A percentile compares a stretch with the other conserved stretches of the same genome.
phyloP scores from a whole-genome alignment of 2,797 vertebrate genomes.

The Urosaurus nigricauda region DNA sequence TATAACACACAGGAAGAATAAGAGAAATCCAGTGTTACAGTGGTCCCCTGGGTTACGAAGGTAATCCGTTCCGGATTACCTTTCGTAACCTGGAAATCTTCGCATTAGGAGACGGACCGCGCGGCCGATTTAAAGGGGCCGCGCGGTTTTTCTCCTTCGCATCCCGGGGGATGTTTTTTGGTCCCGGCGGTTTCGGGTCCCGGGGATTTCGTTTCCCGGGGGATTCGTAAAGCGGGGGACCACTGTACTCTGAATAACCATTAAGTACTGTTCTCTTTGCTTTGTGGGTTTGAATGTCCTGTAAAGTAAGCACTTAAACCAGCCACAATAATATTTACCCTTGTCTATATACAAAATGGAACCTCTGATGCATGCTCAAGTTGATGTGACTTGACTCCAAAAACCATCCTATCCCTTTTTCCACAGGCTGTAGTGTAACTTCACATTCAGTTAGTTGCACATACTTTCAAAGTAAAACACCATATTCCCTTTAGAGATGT shows the following conservation, averaged over 20 bases:
- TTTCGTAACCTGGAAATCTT: too few relatives aligned
- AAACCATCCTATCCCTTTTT: not conserved
- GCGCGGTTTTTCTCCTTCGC: too few relatives aligned
- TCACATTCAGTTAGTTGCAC: not conserved
- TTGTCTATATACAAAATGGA: slow-evolving; percentile 56
- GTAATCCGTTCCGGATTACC: too few relatives aligned
- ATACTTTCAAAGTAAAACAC: not conserved
- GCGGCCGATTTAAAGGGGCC: too few relatives aligned
- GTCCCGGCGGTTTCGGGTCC: too few relatives aligned
- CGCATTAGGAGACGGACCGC: too few relatives aligned
- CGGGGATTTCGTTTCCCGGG: too few relatives aligned
- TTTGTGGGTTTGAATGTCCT: slow-evolving; percentile 46
- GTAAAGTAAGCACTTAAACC: slow-evolving; percentile 44
- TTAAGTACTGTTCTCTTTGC: slow-evolving; percentile 49
- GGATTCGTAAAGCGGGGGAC: too few relatives aligned
- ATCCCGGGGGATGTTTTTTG: too few relatives aligned
- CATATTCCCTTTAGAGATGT: slow-evolving; percentile 24
- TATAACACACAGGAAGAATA: slow-evolving; percentile 7
- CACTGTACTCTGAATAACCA: slow-evolving; percentile 34
- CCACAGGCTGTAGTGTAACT: slow-evolving; percentile 44
- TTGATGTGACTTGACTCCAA: not conserved
- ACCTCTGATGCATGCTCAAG: slow-evolving; percentile 27
- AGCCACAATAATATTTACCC: slow-evolving; percentile 39
- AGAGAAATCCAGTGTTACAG: slow-evolving; percentile 22
- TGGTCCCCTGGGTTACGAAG: too few relatives aligned